These are phyloP conservation scores for Tinea trinotella DNA, from an alignment of 2,888 invertebrate species.

Conservation along the genomic window DNA sequence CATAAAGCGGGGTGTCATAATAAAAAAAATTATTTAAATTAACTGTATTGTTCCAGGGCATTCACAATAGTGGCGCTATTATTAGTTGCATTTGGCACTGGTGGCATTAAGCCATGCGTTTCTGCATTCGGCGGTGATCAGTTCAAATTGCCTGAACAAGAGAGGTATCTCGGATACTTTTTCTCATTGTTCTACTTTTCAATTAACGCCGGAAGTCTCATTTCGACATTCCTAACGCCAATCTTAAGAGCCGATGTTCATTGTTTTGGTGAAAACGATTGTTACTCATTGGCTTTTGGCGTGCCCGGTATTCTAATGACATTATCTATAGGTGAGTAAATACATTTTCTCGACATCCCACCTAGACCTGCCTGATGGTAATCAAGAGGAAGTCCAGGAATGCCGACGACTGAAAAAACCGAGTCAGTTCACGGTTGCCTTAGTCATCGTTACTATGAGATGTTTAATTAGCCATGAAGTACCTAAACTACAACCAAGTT, in stretches of 20 bases:
- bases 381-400: no score
- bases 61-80: constrained; percentile 78
- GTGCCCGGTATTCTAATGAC: constrained; percentile 91
- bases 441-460: no score
- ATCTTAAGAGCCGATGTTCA: constrained; percentile 84
- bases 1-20: no score
- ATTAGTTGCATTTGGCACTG: constrained; percentile 90
- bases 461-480: no score
- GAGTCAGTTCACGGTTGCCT: no score
- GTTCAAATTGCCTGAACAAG: constrained; percentile 86
- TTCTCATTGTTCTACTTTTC: constrained; percentile 96
- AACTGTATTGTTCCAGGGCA: constrained; percentile 64
- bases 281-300: constrained; percentile 90
- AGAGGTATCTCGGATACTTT: constrained; percentile 83
- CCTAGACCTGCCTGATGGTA: no score
- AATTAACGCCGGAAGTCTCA: constrained; percentile 91
- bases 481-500: no score
- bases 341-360: no score
- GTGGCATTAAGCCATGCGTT: constrained; percentile 97
- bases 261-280: constrained; percentile 83
- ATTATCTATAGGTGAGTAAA: constrained; percentile 81
- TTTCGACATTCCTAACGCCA: constrained; percentile 92
- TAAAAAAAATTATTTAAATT: no score
- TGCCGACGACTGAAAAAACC: no score
- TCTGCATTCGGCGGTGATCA: constrained; percentile 97